Base-by-base conservation (phyloP, 2,888 invertebrate genomes). In the Drosophila demipolita region DNA sequence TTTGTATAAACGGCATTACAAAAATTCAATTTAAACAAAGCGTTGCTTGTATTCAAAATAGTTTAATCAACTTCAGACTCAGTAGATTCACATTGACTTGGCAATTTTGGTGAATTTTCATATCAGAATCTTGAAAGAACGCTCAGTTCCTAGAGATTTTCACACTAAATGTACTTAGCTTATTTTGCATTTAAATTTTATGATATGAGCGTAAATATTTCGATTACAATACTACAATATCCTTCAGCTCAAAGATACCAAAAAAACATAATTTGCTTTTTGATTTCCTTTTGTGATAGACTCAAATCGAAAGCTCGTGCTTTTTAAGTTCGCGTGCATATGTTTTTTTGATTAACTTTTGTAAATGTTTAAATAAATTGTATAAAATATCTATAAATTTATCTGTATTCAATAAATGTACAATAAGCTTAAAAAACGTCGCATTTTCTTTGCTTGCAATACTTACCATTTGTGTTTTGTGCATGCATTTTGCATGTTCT, bases 301-400 rank as follows among this genome's bases (percentile, higher is more conserved):
- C 66, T 71, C 60, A 82, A 80, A 68, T 66, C 74, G 66, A 73
- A 77, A 84, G 68, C 81, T 81, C 73, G 74, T 67, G 89, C 73
- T 73, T 89, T 65, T 80, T 83, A 62, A 67, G 60, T 71, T 70
- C 36, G 35, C 58, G 66, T 60, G 66, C 69, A 66, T 45, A 42
- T 62, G 38, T 59, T 42, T 57, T 67, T 66, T 63, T 45, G 32
- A 50, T 66, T 60, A 66, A 66, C 67, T 80, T 82, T 82, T 85
- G 85, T 85, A 85, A 85, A 89, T 85, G 85, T 84, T 89, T 72
- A 77, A 89, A 84, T 48, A 53, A 86, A 83, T 50, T 88, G 77
- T 89, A 86, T 75, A 86, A 88, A 83, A 70, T 83, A 75, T 69
- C 60, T 64, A 67, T 81, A 74, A 69, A 80, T 54, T 57, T 76